Evolutionary conservation across 1,140 invertebrate species (phyloP).

Genomic region (Cotesia vestalis): DNA sequence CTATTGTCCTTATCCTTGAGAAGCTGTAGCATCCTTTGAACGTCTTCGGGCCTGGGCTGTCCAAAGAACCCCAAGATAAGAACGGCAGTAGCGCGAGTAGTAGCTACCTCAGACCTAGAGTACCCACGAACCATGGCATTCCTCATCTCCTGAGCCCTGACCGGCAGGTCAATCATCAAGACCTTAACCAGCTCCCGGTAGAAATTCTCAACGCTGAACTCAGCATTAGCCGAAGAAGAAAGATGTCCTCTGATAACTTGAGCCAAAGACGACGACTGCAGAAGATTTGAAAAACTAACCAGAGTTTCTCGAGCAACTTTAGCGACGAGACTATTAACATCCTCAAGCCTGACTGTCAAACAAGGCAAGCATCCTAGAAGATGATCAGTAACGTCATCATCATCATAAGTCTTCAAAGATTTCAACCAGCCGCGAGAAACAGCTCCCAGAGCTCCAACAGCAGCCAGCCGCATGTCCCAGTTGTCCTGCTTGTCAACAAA

Average conservation of each 20-base stretch:
- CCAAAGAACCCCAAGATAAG: conserved; percentile 57
- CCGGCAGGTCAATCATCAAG: conserved; percentile 51
- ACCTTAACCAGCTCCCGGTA: conserved; percentile 50
- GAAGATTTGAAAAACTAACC: conserved; percentile 44
- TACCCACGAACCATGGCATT: conserved; percentile 57
- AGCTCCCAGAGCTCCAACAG: conserved; percentile 51
- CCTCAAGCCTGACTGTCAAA: conserved; percentile 56
- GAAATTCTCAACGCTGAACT: conserved; percentile 50
- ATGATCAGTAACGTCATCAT: conserved; percentile 57
- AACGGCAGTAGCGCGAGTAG: conserved; percentile 54
- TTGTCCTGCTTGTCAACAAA: conserved; percentile 58
- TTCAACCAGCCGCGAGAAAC: conserved; percentile 51
- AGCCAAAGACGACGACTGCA: conserved; percentile 47
- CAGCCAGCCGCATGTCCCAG: conserved; percentile 55
- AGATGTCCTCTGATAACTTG: conserved; percentile 46
- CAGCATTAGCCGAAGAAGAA: conserved; percentile 35
- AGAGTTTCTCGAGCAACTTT: conserved; percentile 53
- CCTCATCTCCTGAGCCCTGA: conserved; percentile 56
- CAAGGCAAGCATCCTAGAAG: conserved; percentile 57
- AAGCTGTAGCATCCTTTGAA: conserved; percentile 70
- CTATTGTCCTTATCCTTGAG: conserved; percentile 68
- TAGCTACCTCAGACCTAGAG: conserved; percentile 54
- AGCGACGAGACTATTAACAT: conserved; percentile 47
- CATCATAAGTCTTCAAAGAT: conserved; percentile 38
- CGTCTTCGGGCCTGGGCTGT: conserved; percentile 52